phyloP scores from a whole-genome alignment of 2,797 vertebrate genomes.

The Macropus fuliginosus region DNA sequence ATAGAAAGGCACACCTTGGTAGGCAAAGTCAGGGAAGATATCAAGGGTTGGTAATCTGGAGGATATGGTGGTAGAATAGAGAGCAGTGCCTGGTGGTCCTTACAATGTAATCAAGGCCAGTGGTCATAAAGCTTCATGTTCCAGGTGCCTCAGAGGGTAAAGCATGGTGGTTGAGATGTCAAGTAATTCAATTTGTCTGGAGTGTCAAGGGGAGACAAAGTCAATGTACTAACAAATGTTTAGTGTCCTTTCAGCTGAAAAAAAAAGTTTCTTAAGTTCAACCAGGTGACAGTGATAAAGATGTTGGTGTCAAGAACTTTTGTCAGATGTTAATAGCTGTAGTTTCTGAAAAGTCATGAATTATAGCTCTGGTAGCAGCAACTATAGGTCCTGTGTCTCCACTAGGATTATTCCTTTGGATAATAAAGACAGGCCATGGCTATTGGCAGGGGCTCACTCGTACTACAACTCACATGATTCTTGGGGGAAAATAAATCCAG shows the following conservation, averaged over 20 bases:
- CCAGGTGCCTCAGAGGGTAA: not conserved
- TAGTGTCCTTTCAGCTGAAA: not conserved
- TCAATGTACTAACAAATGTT: not conserved
- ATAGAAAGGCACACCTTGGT: not conserved
- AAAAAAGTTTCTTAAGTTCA: not conserved
- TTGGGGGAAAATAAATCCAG: not conserved
- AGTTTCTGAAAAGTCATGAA: not conserved
- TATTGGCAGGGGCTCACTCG: not conserved
- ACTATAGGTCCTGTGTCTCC: not conserved
- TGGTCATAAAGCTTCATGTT: not conserved
- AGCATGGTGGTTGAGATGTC: not conserved
- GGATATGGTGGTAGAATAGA: not conserved
- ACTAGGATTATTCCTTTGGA: not conserved
- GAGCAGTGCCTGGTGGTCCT: not conserved
- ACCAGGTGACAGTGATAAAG: not conserved
- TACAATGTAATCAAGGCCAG: not conserved
- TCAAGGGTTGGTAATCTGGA: not conserved
- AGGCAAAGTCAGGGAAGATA: not conserved
- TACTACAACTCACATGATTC: not conserved
- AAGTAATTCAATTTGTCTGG: not conserved
- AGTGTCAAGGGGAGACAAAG: not conserved
- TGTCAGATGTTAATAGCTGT: not conserved
- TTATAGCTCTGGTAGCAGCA: not conserved
- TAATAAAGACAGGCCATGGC: not conserved
- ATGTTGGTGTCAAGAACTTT: not conserved